A percentile compares a stretch with the other conserved stretches of the same genome.
These are phyloP conservation scores for Cyprinella venusta DNA, from an alignment of 2,797 vertebrate species.

Conservation along the genomic window DNA sequence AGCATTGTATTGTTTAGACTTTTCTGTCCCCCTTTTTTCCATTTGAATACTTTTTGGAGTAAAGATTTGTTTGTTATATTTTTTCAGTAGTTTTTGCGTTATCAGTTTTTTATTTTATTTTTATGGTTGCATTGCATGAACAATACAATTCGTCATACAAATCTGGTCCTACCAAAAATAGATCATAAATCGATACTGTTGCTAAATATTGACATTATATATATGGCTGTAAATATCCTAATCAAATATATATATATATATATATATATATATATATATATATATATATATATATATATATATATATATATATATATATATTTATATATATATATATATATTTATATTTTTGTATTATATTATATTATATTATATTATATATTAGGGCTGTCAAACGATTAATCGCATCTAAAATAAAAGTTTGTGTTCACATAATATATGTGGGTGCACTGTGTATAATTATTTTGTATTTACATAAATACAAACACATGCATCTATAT, in stretches of 20 bases:
- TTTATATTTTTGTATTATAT: too few species aligned
- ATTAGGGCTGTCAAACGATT: too few species aligned
- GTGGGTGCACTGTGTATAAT: too few species aligned
- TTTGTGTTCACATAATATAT: too few species aligned
- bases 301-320: too few species aligned
- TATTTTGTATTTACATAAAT: too few species aligned
- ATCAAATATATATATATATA: neutral
- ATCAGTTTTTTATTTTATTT: neutral
- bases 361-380: too few species aligned
- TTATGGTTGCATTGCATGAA: neutral
- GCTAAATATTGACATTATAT: neutral
- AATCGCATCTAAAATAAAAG: too few species aligned
- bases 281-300: too few species aligned
- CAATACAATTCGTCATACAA: neutral
- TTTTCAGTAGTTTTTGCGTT: neutral
- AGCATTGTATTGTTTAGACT: neutral
- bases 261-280: too few species aligned
- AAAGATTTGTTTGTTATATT: neutral
- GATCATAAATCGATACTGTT: neutral
- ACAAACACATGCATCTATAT: too few species aligned
- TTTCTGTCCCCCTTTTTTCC: neutral
- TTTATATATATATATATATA: too few species aligned
- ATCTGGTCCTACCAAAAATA: neutral
- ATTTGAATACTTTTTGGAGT: neutral
- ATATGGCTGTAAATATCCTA: neutral